A percentile compares a stretch with the other conserved stretches of the same genome.
Conservation (phyloP, 2,797 vertebrate genomes). For the Chiroxiphia lanceolata region DNA sequence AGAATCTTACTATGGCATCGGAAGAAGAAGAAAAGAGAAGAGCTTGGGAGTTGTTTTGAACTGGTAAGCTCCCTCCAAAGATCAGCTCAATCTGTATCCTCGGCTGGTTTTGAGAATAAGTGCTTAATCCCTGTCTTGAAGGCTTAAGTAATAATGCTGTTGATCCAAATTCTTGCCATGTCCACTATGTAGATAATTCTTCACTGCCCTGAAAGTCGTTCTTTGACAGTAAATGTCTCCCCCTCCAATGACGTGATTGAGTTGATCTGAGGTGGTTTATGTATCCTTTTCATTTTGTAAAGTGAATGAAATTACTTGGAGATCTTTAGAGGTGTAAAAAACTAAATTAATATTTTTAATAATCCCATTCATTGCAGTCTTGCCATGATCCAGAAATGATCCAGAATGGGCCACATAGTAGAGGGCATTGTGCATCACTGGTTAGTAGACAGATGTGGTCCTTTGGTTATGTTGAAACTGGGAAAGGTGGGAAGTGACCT, state of each 20-base stretch:
- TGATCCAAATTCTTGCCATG: background rate
- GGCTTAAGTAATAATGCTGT: background rate
- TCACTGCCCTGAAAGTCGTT: background rate
- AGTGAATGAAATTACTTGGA: background rate
- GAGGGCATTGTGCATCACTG: background rate
- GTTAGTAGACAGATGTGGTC: background rate
- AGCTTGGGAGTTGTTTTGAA: background rate
- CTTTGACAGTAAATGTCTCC: background rate
- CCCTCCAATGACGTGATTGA: accelerated
- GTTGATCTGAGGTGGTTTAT: background rate
- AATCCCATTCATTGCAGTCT: background rate
- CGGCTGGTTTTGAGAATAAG: background rate
- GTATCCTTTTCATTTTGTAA: background rate
- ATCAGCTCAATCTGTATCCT: background rate
- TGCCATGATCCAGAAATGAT: background rate
- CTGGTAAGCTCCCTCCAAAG: background rate
- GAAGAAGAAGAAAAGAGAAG: background rate
- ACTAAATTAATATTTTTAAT: background rate
- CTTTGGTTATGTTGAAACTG: background rate
- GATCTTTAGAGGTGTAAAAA: background rate
- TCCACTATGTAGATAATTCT: background rate
- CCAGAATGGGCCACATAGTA: background rate
- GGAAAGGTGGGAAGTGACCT: background rate
- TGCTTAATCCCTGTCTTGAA: background rate
- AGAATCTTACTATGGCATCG: background rate